Evolutionary conservation across 2,888 invertebrate species (phyloP).

Genomic region (Callosobruchus maculatus): DNA sequence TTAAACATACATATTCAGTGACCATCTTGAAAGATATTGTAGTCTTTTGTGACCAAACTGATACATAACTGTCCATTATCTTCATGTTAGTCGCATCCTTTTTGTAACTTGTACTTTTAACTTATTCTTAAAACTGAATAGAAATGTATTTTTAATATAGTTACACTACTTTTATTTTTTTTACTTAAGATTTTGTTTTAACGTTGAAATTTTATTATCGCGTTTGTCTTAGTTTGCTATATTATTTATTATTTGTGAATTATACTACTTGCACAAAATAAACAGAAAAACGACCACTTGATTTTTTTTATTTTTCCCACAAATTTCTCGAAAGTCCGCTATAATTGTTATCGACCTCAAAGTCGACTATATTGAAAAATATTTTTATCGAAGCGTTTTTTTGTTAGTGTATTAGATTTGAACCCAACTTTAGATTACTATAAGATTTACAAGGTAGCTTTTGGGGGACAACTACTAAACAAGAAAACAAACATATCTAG

Average conservation of each 20-base stretch:
- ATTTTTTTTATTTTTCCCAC: too few relatives aligned
- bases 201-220: conserved; percentile 43
- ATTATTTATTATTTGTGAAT: conserved; percentile 40
- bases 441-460: too few relatives aligned
- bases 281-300: conserved; percentile 17
- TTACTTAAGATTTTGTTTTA: conserved; percentile 39
- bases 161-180: conserved; percentile 24
- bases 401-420: too few relatives aligned
- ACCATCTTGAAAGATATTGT: neutral
- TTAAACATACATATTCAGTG: too few relatives aligned
- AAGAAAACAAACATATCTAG: conserved; percentile 37
- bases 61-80: neutral
- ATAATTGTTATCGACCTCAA: too few relatives aligned
- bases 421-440: too few relatives aligned
- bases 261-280: conserved; percentile 41
- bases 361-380: too few relatives aligned
- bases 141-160: conserved; percentile 17
- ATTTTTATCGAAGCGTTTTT: too few relatives aligned
- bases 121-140: conserved; percentile 16
- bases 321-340: too few relatives aligned
- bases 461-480: too few relatives aligned
- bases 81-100: conserved; percentile 2
- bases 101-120: conserved; percentile 3
- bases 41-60: neutral
- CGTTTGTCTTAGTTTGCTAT: conserved; percentile 40